These are phyloP conservation scores for Sylvilagus bachmani DNA, from an alignment of 2,113 vertebrate genomes.

Conservation along the genomic window DNA sequence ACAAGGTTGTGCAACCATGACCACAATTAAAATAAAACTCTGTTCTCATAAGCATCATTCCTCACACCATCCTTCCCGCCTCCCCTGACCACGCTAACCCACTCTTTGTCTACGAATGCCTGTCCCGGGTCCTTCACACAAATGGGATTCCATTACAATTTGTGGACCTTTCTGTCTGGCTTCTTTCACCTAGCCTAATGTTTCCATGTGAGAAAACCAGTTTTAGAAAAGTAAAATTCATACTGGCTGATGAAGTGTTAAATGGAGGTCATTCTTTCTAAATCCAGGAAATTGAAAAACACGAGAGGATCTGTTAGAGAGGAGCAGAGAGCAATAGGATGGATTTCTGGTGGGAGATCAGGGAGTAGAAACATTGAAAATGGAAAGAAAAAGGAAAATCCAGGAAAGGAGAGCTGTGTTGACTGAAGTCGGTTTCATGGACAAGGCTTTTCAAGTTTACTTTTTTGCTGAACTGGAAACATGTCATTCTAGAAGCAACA, in stretches of 20 bases:
- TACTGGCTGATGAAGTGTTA: not conserved
- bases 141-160: not conserved
- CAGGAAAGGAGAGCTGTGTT: not conserved
- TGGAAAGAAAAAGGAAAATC: not conserved
- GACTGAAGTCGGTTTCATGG: not conserved
- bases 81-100: constrained; percentile 14
- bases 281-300: constrained; percentile 15
- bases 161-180: not conserved
- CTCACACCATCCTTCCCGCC: not conserved
- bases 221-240: constrained; percentile 47
- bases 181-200: not conserved
- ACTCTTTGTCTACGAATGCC: not conserved
- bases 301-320: not conserved
- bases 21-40: not conserved
- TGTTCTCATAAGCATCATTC: not conserved
- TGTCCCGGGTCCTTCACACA: not conserved
- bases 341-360: not conserved
- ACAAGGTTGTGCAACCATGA: not conserved
- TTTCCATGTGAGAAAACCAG: not conserved
- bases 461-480: constrained; percentile 28
- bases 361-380: not conserved
- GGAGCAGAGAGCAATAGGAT: not conserved
- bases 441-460: not conserved
- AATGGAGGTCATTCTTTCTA: not conserved
- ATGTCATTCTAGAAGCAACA: not conserved